A percentile compares a stretch with the other conserved stretches of the same genome.
These are phyloP conservation scores for Drosophila busckii DNA, from an alignment of 1,140 invertebrate genomes.

Conservation along the genomic window DNA sequence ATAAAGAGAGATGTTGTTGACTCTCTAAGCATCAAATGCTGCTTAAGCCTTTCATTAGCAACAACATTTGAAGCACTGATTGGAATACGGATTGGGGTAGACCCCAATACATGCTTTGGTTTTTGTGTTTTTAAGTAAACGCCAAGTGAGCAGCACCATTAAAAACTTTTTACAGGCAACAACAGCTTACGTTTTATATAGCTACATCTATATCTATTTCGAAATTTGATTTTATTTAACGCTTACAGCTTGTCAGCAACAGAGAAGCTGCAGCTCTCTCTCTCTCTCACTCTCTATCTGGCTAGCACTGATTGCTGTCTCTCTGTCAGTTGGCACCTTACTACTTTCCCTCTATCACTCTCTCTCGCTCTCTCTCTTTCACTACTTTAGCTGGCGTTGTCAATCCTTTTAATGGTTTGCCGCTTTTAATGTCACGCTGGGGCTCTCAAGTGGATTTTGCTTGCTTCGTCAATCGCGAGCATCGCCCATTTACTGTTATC, in stretches of 20 bases:
- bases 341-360: not conserved
- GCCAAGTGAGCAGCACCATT: slow-evolving; percentile 22
- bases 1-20: too few species aligned
- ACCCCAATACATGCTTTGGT: too few species aligned
- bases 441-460: slow-evolving; percentile 45
- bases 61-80: slow-evolving; percentile 6
- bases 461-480: slow-evolving; percentile 52
- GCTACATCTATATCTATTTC: not conserved
- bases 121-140: not conserved
- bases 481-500: slow-evolving; percentile 13
- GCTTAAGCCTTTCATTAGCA: slow-evolving; percentile 56
- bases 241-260: slow-evolving; percentile 39
- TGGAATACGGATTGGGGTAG: too few species aligned
- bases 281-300: slow-evolving; percentile 3
- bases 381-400: slow-evolving; percentile 47
- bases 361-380: slow-evolving; percentile 3
- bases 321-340: slow-evolving; percentile 2
- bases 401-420: slow-evolving; percentile 66
- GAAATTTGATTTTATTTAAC: slow-evolving; percentile 35
- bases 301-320: slow-evolving; percentile 14
- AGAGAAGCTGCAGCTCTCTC: slow-evolving; percentile 11
- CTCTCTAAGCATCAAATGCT: slow-evolving; percentile 16
- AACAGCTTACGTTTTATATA: slow-evolving; percentile 1
- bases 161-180: slow-evolving; percentile 62
- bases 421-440: slow-evolving; percentile 35